Conservation (phyloP, 30 jellyfish, hydroid and myxozoan genomes). For the Chrysaora quinquecirrha region DNA sequence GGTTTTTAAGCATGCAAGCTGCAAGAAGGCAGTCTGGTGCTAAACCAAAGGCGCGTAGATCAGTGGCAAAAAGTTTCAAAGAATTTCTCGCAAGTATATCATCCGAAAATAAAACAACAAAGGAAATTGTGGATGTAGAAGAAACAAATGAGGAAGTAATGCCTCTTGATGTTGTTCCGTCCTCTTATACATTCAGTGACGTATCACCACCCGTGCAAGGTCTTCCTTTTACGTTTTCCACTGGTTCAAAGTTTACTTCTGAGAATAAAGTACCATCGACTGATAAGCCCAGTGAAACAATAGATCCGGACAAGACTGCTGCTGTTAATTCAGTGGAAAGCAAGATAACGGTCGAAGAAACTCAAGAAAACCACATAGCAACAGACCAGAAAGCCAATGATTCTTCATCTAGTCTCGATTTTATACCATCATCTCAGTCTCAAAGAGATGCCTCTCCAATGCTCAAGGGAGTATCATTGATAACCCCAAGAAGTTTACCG, state of each 20-base stretch:
- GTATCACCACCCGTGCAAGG: conserved; percentile 20
- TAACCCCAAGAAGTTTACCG: conserved; percentile 33
- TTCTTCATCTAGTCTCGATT: conserved; percentile 48
- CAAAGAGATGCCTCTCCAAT: conserved; percentile 49
- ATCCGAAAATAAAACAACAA: not conserved
- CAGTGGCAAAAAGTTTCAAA: conserved; percentile 20
- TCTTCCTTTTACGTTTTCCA: conserved; percentile 33
- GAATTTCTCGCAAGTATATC: conserved; percentile 10
- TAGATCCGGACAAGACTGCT: too few relatives aligned
- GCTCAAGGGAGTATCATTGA: conserved; percentile 36
- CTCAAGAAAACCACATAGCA: too few relatives aligned
- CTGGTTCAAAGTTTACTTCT: conserved; percentile 27
- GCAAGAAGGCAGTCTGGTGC: not conserved
- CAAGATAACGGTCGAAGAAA: too few relatives aligned
- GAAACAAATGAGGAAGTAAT: not conserved
- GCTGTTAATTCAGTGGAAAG: too few relatives aligned
- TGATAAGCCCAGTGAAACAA: not conserved
- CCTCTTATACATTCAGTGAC: conserved; percentile 46
- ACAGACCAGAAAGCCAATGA: not conserved
- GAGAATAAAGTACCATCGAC: not conserved
- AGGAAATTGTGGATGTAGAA: not conserved
- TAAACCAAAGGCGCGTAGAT: conserved; percentile 15
- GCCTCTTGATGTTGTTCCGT: conserved; percentile 32
- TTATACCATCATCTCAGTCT: conserved; percentile 86
- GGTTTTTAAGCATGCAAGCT: too few relatives aligned